These are phyloP conservation scores for Apostichopus californicus DNA, from an alignment of 35 echinoderm and acorn worm species.

Conservation along the genomic window DNA sequence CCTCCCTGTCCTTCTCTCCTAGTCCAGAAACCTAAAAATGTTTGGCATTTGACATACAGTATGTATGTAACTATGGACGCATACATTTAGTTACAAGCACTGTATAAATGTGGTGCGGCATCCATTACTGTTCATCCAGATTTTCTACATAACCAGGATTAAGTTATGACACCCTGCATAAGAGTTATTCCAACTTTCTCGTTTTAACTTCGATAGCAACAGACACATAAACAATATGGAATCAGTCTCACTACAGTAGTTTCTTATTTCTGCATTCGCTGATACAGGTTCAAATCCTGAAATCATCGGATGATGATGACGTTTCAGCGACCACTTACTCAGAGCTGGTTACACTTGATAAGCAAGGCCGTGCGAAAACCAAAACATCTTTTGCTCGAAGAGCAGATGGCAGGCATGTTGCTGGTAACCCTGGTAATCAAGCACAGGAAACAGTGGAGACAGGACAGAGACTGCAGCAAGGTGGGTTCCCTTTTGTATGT, in stretches of 20 bases:
- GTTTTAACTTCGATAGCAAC: not conserved
- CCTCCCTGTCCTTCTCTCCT: no score
- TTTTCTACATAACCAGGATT: no score
- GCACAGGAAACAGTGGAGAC: not conserved
- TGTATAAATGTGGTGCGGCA: no score
- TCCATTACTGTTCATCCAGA: no score
- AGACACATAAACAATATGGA: no score
- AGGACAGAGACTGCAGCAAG: not conserved
- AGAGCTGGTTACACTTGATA: not conserved
- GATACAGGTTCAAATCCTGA: not conserved
- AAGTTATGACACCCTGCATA: no score
- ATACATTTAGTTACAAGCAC: no score
- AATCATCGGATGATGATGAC: not conserved
- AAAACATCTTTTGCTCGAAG: not conserved
- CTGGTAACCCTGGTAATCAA: not conserved
- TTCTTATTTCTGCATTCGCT: no score
- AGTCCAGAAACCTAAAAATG: no score
- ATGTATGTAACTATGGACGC: no score
- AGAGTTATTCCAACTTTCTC: not conserved
- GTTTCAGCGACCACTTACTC: not conserved
- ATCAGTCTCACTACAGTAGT: no score
- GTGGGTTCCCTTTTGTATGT: not conserved
- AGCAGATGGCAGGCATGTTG: not conserved
- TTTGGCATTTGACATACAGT: no score
- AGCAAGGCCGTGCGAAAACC: not conserved